Conservation (phyloP, 2,888 invertebrate species). For the Andrena trimmerana region DNA sequence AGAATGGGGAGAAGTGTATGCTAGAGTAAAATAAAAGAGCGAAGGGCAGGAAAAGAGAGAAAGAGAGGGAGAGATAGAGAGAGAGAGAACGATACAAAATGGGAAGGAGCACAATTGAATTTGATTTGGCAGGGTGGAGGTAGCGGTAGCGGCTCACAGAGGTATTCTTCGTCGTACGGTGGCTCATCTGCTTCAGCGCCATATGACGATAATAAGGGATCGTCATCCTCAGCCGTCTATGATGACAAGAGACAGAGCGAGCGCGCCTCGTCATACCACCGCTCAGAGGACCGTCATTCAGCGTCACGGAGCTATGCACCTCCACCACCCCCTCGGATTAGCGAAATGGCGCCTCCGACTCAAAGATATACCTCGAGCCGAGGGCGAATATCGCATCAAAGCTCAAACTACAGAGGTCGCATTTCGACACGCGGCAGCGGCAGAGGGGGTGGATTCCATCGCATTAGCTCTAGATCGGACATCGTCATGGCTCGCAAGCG, state of each 20-base stretch:
- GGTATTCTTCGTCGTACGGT: conserved; percentile 82
- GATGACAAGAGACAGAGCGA: conserved; percentile 83
- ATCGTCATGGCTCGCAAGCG: conserved; percentile 81
- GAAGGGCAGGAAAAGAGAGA: conserved; percentile 67
- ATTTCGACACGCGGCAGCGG: conserved; percentile 79
- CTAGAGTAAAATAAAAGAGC: conserved; percentile 50
- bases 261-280: conserved; percentile 81
- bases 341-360: conserved; percentile 80
- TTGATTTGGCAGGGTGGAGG: conserved; percentile 84
- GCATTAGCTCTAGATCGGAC: conserved; percentile 80
- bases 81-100: conserved; percentile 70
- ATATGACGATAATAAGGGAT: conserved; percentile 82
- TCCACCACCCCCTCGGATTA: conserved; percentile 80
- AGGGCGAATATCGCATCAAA: conserved; percentile 81
- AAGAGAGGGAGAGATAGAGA: conserved; percentile 12
- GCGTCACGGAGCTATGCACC: conserved; percentile 81
- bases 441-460: conserved; percentile 79
- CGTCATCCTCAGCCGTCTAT: conserved; percentile 80
- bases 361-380: conserved; percentile 80
- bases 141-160: conserved; percentile 81
- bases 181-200: conserved; percentile 79
- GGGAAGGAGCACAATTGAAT: conserved; percentile 81
- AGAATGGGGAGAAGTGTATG: conserved; percentile 51
- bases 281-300: conserved; percentile 82
- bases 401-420: conserved; percentile 80